phyloP scores from a whole-genome alignment of 53 echinoderm and acorn worm genomes.

The Stichopus horrens region DNA sequence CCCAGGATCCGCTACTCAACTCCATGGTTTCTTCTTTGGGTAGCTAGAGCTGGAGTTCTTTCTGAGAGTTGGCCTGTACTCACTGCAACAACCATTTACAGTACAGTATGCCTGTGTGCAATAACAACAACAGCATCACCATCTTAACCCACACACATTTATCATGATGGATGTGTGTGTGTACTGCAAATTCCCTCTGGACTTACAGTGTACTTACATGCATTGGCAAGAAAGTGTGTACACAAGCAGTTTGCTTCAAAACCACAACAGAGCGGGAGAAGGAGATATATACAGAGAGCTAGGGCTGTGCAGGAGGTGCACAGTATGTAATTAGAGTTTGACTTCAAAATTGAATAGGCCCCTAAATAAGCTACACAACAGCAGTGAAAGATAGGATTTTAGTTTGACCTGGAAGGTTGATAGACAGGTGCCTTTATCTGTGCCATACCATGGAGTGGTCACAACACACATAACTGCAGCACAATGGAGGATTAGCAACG shows the following conservation, averaged over 20 bases:
- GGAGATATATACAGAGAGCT: not conserved
- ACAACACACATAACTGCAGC: not conserved
- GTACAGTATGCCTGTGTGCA: no score
- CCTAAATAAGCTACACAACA: constrained; percentile 10
- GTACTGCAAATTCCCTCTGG: not conserved
- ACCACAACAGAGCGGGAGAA: constrained; percentile 9
- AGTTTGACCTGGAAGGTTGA: constrained; percentile 20
- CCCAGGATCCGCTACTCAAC: no score
- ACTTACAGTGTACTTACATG: not conserved
- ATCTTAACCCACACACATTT: no score
- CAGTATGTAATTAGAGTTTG: constrained; percentile 26
- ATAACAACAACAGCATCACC: no score
- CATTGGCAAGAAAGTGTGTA: not conserved
- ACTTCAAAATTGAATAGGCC: constrained; percentile 33
- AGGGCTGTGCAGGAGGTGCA: not conserved
- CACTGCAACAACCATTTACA: no score
- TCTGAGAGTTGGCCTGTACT: no score
- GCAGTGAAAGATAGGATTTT: not conserved
- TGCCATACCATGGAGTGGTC: not conserved
- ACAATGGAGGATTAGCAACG: not conserved
- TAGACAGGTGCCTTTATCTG: not conserved
- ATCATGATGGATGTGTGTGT: not conserved
- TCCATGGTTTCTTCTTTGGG: no score
- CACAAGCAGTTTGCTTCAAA: constrained; percentile 8
- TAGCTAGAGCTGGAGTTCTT: no score